Conservation (phyloP, 2,888 invertebrate species). For the Limnephilus marmoratus region DNA sequence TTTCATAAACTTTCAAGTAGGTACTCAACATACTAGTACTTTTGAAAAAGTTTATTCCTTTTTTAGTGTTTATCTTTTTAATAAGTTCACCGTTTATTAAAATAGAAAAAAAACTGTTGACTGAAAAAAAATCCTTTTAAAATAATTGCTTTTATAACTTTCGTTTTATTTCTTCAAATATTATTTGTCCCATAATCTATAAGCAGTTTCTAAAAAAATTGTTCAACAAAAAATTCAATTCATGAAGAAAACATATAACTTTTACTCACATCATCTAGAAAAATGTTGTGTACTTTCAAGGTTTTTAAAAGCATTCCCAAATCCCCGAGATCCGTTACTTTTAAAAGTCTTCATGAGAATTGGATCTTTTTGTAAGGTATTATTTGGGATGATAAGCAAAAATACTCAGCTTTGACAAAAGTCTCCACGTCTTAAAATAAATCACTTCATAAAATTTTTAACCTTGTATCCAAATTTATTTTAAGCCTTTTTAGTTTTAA, state of each 20-base stretch:
- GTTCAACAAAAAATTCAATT: background rate
- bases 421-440: background rate
- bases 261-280: background rate
- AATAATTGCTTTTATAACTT: background rate
- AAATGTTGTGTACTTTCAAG: background rate
- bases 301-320: background rate
- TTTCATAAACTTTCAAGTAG: too few species aligned
- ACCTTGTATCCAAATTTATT: background rate
- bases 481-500: background rate
- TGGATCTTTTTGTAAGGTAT: background rate
- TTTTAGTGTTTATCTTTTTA: too few species aligned
- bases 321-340: background rate
- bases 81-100: too few species aligned
- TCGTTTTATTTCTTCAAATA: background rate
- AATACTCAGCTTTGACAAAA: background rate
- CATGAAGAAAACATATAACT: background rate
- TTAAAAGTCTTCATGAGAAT: background rate
- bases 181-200: background rate
- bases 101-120: too few species aligned
- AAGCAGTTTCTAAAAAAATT: background rate
- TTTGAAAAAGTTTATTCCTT: too few species aligned
- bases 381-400: background rate
- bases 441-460: background rate
- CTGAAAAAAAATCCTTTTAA: too few species aligned
- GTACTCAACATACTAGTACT: too few species aligned